Percentiles rank a stretch among this genome's conserved stretches.
Conservation (phyloP, 2,888 invertebrate species). For the Cotesia congregata region DNA sequence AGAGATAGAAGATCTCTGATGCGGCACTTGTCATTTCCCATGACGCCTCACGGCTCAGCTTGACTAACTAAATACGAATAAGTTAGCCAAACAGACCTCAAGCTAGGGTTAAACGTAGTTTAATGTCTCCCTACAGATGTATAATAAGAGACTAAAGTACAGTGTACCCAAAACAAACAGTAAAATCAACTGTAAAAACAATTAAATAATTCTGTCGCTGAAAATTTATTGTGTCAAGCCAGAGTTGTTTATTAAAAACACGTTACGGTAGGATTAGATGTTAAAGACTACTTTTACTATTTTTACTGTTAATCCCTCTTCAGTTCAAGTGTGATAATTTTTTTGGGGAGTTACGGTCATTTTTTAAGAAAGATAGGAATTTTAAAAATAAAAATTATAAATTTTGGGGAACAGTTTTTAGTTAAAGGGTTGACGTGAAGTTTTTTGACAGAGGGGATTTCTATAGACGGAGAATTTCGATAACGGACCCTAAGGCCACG, state of each 20-base stretch:
- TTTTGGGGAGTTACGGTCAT: not conserved
- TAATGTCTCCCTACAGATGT: conserved; percentile 44
- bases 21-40: conserved; percentile 69
- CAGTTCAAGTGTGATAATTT: not conserved
- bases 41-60: conserved; percentile 66
- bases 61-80: conserved; percentile 69
- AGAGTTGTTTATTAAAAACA: not conserved
- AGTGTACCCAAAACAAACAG: conserved; percentile 1
- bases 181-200: conserved; percentile 1
- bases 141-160: not conserved
- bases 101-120: conserved; percentile 68
- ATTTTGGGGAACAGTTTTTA: no score
- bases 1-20: conserved; percentile 42
- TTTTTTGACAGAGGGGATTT: not conserved
- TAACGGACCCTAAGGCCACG: not conserved
- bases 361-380: no score
- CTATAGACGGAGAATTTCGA: not conserved
- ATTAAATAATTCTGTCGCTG: not conserved
- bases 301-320: not conserved
- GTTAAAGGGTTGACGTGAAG: not conserved
- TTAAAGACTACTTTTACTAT: not conserved
- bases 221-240: not conserved
- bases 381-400: no score
- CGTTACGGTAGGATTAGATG: not conserved
- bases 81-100: conserved; percentile 64